Percentiles rank a stretch among this genome's conserved stretches.
phyloP scores from a whole-genome alignment of 2,797 vertebrate species.

The Chloroceryle amazona region DNA sequence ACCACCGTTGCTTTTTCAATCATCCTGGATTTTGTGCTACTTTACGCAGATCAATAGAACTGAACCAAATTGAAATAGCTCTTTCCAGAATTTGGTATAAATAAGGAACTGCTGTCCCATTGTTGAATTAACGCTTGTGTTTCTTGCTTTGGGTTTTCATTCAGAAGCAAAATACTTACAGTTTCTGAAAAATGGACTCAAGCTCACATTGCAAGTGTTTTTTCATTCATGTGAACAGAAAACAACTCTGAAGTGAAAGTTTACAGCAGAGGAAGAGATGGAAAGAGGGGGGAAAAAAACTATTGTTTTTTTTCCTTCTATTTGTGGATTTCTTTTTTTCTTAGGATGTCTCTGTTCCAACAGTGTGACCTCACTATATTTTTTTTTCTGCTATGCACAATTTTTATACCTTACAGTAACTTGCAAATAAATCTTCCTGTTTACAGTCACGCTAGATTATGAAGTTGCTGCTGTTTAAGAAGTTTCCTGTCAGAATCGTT shows the following conservation, averaged over 20 bases:
- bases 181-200: not conserved
- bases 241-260: not conserved
- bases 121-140: not conserved
- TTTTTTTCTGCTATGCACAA: not conserved
- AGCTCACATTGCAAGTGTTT: not conserved
- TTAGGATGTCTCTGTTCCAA: not conserved
- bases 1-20: not conserved
- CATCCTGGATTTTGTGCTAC: accelerated
- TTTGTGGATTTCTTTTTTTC: not conserved
- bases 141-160: not conserved
- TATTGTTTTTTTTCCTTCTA: accelerated
- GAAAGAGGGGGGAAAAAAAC: not conserved
- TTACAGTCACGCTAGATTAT: not conserved
- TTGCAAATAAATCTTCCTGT: not conserved
- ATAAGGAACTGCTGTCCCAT: not conserved
- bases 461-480: not conserved
- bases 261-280: not conserved
- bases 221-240: not conserved
- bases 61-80: not conserved
- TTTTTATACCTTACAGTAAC: not conserved
- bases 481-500: not conserved
- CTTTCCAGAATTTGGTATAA: not conserved
- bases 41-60: not conserved
- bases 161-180: not conserved
- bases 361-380: not conserved